Base-by-base conservation (phyloP, 2,797 vertebrate species). In the Sciaenops ocellatus region DNA sequence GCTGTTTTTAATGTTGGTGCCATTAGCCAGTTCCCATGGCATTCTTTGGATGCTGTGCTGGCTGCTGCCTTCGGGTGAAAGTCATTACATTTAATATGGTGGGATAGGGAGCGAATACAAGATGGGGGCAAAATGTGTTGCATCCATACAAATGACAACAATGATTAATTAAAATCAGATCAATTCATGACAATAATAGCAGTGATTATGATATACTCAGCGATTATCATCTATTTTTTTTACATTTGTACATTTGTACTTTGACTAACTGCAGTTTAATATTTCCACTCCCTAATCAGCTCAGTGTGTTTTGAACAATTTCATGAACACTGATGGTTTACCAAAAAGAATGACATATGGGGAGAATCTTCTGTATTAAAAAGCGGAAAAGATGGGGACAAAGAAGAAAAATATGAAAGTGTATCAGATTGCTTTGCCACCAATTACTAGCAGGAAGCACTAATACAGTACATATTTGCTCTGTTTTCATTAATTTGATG, bases 21-120 rank as follows among this genome's bases (percentile, higher is more conserved):
- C 86, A 93, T 94, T 93, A 93, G 76, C 73, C 41, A 18, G 84
- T 83, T 90, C 92, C 87, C 85, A 79, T 92, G 82, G 85, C 87
- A 83, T 86, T 84, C 78, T 90, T 85, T 85, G 87, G 89, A 85
- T 85, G 81, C 83, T 83, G 69, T 68, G 80, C 79, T 81, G 77
- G 86, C 82, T 78, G 66, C 68, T 83, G 92, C 92, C 87, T 84
- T 18, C 28, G 89, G 92, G 84, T 78, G 81, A 84, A 90, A 81
- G 76, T 84, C 86, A 93, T 94, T 92, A 87, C 82, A 82, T 90
- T 88, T 90, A 91, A 92, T 87, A 85, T 56, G 78, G 34, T 66
- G 79, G 73, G 73, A 83, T 85, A 79, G 74, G 65, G 64, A 80
- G 80, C 5, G 66, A 78, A 88, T 72, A 74, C 51, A 76, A 70